Percentiles rank a stretch among this genome's conserved stretches.
These are phyloP conservation scores for Odontamblyopus rebecca DNA, from an alignment of 2,797 vertebrate genomes.

Conservation along the genomic window DNA sequence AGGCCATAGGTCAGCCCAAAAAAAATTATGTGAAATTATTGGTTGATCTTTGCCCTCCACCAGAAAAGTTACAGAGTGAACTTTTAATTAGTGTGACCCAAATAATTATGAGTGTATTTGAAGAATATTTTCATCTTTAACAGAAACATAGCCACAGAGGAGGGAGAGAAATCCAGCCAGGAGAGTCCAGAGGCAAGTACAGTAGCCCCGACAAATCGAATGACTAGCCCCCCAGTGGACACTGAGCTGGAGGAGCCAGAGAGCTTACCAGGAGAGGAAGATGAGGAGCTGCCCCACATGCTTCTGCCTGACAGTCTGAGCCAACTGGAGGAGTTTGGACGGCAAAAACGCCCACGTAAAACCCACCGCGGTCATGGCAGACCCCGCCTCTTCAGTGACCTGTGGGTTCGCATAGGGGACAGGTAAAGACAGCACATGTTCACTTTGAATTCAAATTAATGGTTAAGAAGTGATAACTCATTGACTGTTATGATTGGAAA, in stretches of 20 bases:
- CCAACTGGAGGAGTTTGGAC: conserved; percentile 95
- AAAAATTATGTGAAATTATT: no score
- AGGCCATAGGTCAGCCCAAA: no score
- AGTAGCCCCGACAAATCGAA: conserved; percentile 49
- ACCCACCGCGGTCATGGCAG: conserved; percentile 82
- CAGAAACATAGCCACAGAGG: conserved; percentile 52
- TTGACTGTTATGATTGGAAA: not conserved
- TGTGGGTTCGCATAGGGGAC: conserved; percentile 96
- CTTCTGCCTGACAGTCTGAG: conserved; percentile 94
- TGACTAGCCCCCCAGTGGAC: conserved; percentile 63
- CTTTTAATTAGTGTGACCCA: no score
- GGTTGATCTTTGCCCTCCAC: no score
- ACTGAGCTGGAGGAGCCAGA: conserved; percentile 67
- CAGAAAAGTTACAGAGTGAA: no score
- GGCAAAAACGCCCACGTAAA: conserved; percentile 90
- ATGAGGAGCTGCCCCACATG: conserved; percentile 84
- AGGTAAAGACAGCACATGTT: conserved; percentile 77
- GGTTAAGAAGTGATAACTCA: no score
- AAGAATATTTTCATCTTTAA: not conserved
- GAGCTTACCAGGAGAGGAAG: conserved; percentile 41
- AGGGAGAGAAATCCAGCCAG: conserved; percentile 40
- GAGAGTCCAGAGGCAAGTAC: conserved; percentile 41
- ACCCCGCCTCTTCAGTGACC: conserved; percentile 92
- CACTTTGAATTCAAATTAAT: not conserved
- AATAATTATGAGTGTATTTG: not conserved